A percentile compares a stretch with the other conserved stretches of the same genome.
These are phyloP conservation scores for Eudasyphora cyanicolor DNA, from an alignment of 2,888 invertebrate genomes.

Conservation along the genomic window DNA sequence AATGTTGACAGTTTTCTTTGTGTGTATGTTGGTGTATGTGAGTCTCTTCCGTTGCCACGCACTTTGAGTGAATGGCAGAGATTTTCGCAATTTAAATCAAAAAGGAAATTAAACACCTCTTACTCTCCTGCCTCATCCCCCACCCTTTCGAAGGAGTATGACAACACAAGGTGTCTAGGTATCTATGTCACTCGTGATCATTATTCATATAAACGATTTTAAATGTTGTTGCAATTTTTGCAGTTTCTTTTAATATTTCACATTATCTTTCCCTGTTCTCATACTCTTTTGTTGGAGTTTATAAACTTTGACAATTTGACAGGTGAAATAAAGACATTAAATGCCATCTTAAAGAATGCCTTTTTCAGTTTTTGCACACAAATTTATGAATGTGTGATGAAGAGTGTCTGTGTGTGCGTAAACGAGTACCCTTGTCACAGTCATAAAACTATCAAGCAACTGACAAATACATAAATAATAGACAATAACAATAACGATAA, in stretches of 20 bases:
- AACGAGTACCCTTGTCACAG: conserved; percentile 26
- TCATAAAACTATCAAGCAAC: background rate
- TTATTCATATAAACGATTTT: background rate
- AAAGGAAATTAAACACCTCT: background rate
- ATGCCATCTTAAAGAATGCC: background rate
- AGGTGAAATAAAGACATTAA: conserved; percentile 13
- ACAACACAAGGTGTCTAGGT: background rate
- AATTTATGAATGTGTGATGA: background rate
- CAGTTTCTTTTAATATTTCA: background rate
- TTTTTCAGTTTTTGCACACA: background rate
- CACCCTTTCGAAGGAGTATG: background rate
- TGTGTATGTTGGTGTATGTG: background rate
- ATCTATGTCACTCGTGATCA: background rate
- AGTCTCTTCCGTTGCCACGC: background rate
- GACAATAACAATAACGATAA: background rate
- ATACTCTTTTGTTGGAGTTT: background rate
- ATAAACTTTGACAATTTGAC: conserved; percentile 28
- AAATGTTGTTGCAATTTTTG: background rate
- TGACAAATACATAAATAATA: background rate
- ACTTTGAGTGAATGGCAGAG: background rate
- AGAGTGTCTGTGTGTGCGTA: background rate
- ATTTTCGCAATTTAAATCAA: conserved; percentile 11
- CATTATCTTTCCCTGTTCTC: background rate
- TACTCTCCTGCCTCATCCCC: background rate
- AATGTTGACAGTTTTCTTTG: conserved; percentile 47